These are phyloP conservation scores for Muricea muricata DNA, from an alignment of 92 coral and sea anemone species.

Conservation along the genomic window DNA sequence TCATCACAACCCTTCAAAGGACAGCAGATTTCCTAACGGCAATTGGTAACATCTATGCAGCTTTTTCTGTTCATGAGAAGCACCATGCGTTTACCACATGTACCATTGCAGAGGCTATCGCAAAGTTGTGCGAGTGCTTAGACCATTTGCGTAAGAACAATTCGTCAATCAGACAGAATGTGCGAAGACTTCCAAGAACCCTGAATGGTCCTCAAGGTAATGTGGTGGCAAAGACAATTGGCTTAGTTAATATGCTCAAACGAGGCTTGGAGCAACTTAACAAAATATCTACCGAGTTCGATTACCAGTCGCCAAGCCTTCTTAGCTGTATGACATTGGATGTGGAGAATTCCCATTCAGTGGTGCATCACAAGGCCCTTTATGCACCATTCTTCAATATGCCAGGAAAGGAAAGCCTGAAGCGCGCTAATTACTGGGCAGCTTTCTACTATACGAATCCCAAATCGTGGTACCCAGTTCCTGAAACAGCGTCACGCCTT, in stretches of 20 bases:
- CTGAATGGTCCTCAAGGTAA: slow-evolving; percentile 29
- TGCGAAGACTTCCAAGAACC: slow-evolving; percentile 4
- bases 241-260: background rate
- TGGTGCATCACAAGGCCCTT: background rate
- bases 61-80: slow-evolving; percentile 57
- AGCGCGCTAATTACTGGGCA: slow-evolving; percentile 12
- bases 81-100: slow-evolving; percentile 15
- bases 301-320: background rate
- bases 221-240: slow-evolving; percentile 8
- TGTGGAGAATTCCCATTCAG: slow-evolving; percentile 6
- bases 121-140: background rate
- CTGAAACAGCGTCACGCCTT: slow-evolving; percentile 49
- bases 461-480: slow-evolving; percentile 61
- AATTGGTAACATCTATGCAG: slow-evolving; percentile 46
- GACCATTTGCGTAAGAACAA: background rate
- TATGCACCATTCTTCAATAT: background rate
- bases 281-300: background rate
- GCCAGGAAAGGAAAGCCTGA: slow-evolving; percentile 8
- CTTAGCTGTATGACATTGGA: slow-evolving; percentile 6
- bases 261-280: background rate
- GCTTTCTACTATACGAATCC: slow-evolving; percentile 36
- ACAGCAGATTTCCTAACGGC: slow-evolving; percentile 54
- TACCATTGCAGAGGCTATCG: background rate
- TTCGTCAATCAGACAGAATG: background rate
- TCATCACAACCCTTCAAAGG: slow-evolving; percentile 46